phyloP scores from a whole-genome alignment of 2,797 vertebrate genomes.

The Hydrophis major region DNA sequence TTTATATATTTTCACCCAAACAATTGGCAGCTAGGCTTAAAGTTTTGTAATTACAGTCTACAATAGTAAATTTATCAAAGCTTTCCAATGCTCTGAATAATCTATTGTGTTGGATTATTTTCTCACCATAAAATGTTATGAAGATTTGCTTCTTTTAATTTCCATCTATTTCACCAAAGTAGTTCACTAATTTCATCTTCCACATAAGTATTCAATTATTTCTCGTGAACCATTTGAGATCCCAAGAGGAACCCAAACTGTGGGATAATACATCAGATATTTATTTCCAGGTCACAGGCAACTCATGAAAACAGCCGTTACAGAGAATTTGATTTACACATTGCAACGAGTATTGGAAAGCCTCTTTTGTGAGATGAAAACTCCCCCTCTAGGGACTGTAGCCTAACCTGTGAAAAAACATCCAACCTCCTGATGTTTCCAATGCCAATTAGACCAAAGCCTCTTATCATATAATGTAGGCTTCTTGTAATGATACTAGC shows the following conservation, averaged over 20 bases:
- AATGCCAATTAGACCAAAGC: conserved; percentile 61
- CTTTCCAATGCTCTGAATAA: background rate
- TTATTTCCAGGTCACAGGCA: conserved; percentile 49
- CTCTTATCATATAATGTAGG: conserved; percentile 55
- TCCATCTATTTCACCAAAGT: conserved; percentile 33
- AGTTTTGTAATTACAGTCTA: background rate
- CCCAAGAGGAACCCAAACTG: conserved; percentile 40
- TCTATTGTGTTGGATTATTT: conserved; percentile 18
- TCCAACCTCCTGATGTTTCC: conserved; percentile 51
- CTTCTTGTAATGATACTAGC: conserved; percentile 56
- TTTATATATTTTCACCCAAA: background rate
- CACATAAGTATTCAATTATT: conserved; percentile 28
- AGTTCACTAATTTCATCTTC: background rate
- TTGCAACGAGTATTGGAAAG: conserved; percentile 38
- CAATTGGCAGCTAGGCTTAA: background rate
- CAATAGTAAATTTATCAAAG: background rate
- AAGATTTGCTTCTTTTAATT: conserved; percentile 26
- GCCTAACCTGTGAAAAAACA: conserved; percentile 45
- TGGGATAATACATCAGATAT: conserved; percentile 30
- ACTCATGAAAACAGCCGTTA: conserved; percentile 51
- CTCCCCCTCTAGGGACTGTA: conserved; percentile 41
- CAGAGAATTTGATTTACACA: conserved; percentile 52
- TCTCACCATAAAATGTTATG: background rate
- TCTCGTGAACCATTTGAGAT: conserved; percentile 9
- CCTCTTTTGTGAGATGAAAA: conserved; percentile 45